Evolutionary conservation across 2,113 vertebrate genomes (phyloP).

Genomic region (Desmodus rotundus): DNA sequence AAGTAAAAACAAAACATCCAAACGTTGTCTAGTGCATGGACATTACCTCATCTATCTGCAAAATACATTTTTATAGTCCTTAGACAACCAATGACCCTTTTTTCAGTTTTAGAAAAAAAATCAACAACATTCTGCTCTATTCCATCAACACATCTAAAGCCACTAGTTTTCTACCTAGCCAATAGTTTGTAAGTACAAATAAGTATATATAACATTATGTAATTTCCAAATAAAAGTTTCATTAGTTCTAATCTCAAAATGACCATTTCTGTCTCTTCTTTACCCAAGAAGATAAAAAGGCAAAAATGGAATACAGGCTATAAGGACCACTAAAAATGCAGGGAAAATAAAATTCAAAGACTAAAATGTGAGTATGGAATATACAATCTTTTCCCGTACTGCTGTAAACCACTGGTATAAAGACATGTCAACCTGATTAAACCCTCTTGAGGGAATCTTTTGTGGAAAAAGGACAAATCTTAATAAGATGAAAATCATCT

Average conservation of each 20-base stretch:
- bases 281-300: slow-evolving; percentile 6
- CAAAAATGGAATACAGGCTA: neutral
- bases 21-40: neutral
- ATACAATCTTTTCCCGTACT: neutral
- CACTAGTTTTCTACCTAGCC: neutral
- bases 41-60: neutral
- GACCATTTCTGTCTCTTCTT: neutral
- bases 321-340: neutral
- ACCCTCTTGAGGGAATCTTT: neutral
- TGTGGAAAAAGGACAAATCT: neutral
- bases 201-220: neutral
- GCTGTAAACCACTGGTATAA: neutral
- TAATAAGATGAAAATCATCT: neutral
- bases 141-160: neutral
- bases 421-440: neutral
- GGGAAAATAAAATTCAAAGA: slow-evolving; percentile 10
- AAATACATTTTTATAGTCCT: neutral
- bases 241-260: slow-evolving; percentile 10
- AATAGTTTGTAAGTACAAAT: neutral
- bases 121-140: neutral
- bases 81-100: neutral
- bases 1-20: neutral
- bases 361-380: neutral
- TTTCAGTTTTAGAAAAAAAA: slow-evolving; percentile 7
- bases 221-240: slow-evolving; percentile 35